phyloP scores from a whole-genome alignment of 2,888 invertebrate species.

The Cataglyphis livida region DNA sequence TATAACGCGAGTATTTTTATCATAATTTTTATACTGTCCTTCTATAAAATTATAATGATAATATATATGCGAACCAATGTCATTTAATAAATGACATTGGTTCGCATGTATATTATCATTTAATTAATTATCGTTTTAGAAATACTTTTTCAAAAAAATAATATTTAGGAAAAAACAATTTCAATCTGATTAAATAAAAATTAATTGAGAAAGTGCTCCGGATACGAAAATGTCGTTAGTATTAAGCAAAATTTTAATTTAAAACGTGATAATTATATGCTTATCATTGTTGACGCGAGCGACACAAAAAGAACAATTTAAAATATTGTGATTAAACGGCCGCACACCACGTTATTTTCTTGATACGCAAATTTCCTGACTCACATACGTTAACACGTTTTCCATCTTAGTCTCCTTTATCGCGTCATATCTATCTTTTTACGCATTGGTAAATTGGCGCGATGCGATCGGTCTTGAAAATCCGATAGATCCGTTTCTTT shows the following conservation, averaged over 20 bases:
- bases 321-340: conserved; percentile 44
- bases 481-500: conserved; percentile 35
- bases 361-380: conserved; percentile 53
- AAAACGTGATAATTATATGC: conserved; percentile 75
- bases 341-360: conserved; percentile 32
- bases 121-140: not conserved
- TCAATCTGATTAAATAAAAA: not conserved
- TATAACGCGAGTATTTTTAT: not conserved
- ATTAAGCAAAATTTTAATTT: conserved; percentile 71
- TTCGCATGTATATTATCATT: not conserved
- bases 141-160: not conserved
- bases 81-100: not conserved
- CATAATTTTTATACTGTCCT: not conserved
- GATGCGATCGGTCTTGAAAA: conserved; percentile 41
- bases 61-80: not conserved
- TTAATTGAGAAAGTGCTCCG: conserved; percentile 8
- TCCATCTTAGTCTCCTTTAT: conserved; percentile 37
- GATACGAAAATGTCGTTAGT: not conserved
- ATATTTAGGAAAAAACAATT: not conserved
- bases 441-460: not conserved
- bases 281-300: not conserved
- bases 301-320: conserved; percentile 33
- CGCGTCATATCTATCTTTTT: conserved; percentile 38
- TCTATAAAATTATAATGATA: not conserved
- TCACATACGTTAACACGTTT: conserved; percentile 72